phyloP scores from a whole-genome alignment of 2,113 vertebrate genomes.

The Burhinus oedicnemus region DNA sequence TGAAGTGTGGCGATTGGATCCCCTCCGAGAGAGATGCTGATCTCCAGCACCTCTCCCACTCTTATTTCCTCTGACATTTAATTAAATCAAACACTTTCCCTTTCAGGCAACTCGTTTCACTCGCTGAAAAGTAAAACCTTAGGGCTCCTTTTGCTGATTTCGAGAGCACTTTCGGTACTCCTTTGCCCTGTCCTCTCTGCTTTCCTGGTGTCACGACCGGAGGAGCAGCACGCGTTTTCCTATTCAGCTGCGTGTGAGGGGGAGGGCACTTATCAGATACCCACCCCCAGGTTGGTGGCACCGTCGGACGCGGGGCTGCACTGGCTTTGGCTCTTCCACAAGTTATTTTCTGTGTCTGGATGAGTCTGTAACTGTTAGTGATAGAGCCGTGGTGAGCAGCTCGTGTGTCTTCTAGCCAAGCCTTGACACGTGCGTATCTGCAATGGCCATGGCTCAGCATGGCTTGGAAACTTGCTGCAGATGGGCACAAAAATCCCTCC shows the following conservation, averaged over 20 bases:
- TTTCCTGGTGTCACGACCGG: too few species aligned
- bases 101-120: not conserved
- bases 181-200: not conserved
- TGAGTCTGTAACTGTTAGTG: not conserved
- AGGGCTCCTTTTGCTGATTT: not conserved
- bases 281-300: not conserved
- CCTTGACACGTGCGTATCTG: accelerated
- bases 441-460: not conserved
- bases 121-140: not conserved
- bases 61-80: not conserved
- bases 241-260: accelerated
- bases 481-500: not conserved
- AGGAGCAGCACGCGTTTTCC: not conserved
- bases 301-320: accelerated
- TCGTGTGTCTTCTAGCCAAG: not conserved
- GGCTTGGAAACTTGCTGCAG: not conserved
- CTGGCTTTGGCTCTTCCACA: not conserved
- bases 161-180: not conserved
- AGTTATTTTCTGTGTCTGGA: not conserved
- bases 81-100: not conserved
- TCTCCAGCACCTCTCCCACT: not conserved
- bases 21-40: not conserved
- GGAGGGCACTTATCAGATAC: too few species aligned
- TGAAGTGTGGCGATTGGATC: not conserved
- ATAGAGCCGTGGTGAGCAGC: not conserved